Base-by-base conservation (phyloP, 2,113 vertebrate species). In the Callipepla squamata region DNA sequence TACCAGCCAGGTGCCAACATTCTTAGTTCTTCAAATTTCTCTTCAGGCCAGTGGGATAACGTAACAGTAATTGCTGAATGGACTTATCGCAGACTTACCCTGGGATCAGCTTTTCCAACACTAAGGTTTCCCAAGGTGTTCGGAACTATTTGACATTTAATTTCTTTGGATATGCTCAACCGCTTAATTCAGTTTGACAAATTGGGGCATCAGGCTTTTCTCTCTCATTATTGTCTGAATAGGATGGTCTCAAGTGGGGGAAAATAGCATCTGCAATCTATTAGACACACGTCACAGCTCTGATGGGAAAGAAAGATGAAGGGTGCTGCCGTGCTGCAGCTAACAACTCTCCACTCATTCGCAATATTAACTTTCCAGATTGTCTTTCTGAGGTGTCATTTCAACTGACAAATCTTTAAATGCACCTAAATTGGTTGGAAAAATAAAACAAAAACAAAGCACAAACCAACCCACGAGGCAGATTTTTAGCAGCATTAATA, bases 211-310 rank as follows among this genome's bases (percentile, higher is more conserved):
- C 40, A 80, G 79, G 50, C 50, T 50, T 95, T 95, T 93, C 91
- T 74, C 94, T 88, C 90, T 96, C 92, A 78, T 95, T 86, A 92
- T 85, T 88, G 90, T 90, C 94, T 92, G 76, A 51, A 93, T 82
- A 85, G 72, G 85, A 69, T 9, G 5, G 57, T 80, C 55, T 74
- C 0, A 1, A 59, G 82, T 77, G 30, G 75, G 72, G 79, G 63
- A 38, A 91, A 87, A 32, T 50, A 58, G 86, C 73, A 50, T 85
- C 55, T 78, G 79, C 85, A 95, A 50, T 85, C 85, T 95, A 87
- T 92, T 82, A 89, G 93, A 73, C 57, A 63, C 70, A 85, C 61
- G 82, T 32, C 36, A 75, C 45, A 17, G 72, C 38, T 87, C 45
- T 80, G 92, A 93, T 2, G 23, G 68, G 76, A 90, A 65, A 57